Evolutionary conservation across 2,888 invertebrate species (phyloP).

Genomic region (Amaurobius ferox): DNA sequence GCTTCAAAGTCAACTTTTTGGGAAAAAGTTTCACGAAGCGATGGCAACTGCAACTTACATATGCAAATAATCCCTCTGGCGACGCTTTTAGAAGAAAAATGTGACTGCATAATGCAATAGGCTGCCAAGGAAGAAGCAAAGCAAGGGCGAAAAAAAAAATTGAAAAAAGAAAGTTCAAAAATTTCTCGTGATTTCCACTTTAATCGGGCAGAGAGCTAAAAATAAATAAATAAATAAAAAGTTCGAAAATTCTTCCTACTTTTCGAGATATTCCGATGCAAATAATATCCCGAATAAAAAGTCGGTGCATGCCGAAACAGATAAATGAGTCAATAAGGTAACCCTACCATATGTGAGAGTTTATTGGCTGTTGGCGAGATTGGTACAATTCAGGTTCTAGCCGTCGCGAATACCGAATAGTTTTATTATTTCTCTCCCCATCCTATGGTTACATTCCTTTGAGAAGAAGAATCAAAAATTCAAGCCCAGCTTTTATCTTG

Average conservation of each 20-base stretch:
- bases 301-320: not conserved
- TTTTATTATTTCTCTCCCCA: constrained; percentile 10
- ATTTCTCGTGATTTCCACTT: constrained; percentile 30
- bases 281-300: constrained; percentile 13
- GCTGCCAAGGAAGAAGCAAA: not conserved
- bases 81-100: constrained; percentile 50
- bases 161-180: constrained; percentile 5
- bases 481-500: constrained; percentile 49
- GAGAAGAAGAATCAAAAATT: constrained; percentile 20
- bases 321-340: constrained; percentile 59
- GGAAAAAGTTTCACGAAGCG: not conserved
- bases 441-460: constrained; percentile 3
- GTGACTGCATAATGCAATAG: constrained; percentile 68
- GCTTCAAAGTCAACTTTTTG: not conserved
- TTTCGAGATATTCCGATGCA: constrained; percentile 2
- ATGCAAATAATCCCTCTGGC: constrained; percentile 60
- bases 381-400: not conserved
- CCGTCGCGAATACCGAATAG: not conserved
- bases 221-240: constrained; percentile 10
- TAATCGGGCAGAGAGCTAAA: constrained; percentile 40
- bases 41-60: constrained; percentile 34
- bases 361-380: constrained; percentile 41
- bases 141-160: not conserved
- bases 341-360: not conserved
- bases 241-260: not conserved